Base-by-base conservation (phyloP, 2,888 invertebrate species). In the Stictocephala bisonia region DNA sequence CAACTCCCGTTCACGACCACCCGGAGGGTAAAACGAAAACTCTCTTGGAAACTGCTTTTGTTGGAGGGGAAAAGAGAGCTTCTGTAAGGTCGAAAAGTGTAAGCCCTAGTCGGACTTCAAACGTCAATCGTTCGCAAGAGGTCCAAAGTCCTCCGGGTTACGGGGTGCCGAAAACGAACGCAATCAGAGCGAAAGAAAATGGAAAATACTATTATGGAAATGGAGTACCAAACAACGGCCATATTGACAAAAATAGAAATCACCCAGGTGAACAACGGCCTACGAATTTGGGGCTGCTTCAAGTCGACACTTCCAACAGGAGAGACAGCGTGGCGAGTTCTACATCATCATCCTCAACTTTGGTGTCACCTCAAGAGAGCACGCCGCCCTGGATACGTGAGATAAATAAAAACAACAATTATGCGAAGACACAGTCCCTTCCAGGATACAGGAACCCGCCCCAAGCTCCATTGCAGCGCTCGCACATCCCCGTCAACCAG, bases 11-110 rank as follows among this genome's bases (percentile, higher is more conserved):
- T 20, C 69, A 69, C n/a, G 64, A 64, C 27, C 64, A 51, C n/a
- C 35, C 53, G 15, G 67, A 71, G 31, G 35, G 48, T 13, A 71
- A 71, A 29, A 41, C 58, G 11, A 71, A 71, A 44, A 29, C 74
- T 35, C 41, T 75, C 13, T 51, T 76, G 11, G 76, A 76, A 60
- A 76, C 76, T 15, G 77, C 77, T 15, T 77, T 76, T 40, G 73
- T 75, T 15, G 73, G 72, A 20, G 72, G 72, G 20, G 72, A 74
- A 31, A 56, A 60, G n/a, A 40, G 50, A 20, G 7, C 60, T 18
- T 71, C 29, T 13, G 51, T 53, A 4, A 72, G 76, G 15, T 75
- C 75, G 22, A 74, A 76, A 22, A 76, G 76, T 53, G 76, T 72
- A 18, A 77, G 76, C 51, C 76, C 77, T 22, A 74, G 72, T 26